These are phyloP conservation scores for Oostethus manadensis DNA, from an alignment of 2,113 vertebrate genomes.

Conservation along the genomic window DNA sequence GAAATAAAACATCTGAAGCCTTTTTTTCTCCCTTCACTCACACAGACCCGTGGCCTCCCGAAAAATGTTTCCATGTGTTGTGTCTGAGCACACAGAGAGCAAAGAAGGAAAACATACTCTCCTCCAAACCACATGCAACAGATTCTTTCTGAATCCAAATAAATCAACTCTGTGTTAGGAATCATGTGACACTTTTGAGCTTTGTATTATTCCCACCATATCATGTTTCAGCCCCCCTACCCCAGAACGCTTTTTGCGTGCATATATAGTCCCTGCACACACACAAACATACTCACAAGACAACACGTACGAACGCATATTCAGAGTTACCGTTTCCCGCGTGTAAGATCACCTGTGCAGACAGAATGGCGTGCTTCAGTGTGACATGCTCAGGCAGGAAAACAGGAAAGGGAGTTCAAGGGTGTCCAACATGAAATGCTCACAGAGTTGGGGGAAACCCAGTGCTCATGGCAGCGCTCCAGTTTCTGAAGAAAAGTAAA, in stretches of 20 bases:
- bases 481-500: slow-evolving; percentile 50
- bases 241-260: slow-evolving; percentile 9
- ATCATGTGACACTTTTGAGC: slow-evolving; percentile 69
- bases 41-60: slow-evolving; percentile 59
- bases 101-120: slow-evolving; percentile 65
- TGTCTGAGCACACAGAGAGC: slow-evolving; percentile 62
- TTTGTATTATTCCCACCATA: slow-evolving; percentile 70
- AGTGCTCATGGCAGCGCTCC: slow-evolving; percentile 47
- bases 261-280: slow-evolving; percentile 3
- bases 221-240: slow-evolving; percentile 52
- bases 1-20: slow-evolving; percentile 64
- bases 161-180: slow-evolving; percentile 67
- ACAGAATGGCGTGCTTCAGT: slow-evolving; percentile 58
- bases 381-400: slow-evolving; percentile 66
- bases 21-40: slow-evolving; percentile 41
- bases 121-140: slow-evolving; percentile 72
- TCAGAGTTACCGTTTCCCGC: slow-evolving; percentile 71
- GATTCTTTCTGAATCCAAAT: slow-evolving; percentile 70
- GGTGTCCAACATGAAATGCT: slow-evolving; percentile 62
- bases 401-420: slow-evolving; percentile 71
- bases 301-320: slow-evolving; percentile 26
- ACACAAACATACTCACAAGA: slow-evolving; percentile 5
- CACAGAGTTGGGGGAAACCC: slow-evolving; percentile 63
- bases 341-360: slow-evolving; percentile 69
- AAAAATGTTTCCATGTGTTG: slow-evolving; percentile 75